Percentiles rank a stretch among this genome's conserved stretches.
These are phyloP conservation scores for Halesus radiatus DNA, from an alignment of 1,140 invertebrate species.

Conservation along the genomic window DNA sequence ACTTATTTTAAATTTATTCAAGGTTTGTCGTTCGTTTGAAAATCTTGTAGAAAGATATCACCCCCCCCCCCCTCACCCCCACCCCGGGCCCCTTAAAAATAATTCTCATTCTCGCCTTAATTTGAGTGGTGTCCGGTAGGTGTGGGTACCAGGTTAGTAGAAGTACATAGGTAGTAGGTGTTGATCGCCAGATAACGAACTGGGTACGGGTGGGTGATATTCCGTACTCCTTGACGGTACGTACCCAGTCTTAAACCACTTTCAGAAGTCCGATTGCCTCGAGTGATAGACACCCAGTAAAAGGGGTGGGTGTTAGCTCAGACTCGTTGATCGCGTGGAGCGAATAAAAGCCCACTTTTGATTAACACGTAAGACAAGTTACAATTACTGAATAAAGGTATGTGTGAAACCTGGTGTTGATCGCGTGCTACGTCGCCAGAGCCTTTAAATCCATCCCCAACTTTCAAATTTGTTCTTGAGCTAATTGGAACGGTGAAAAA, in stretches of 20 bases:
- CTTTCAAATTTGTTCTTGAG: not conserved
- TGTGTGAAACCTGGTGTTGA: conserved; percentile 33
- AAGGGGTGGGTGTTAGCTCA: too few species aligned
- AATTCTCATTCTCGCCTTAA: conserved; percentile 6
- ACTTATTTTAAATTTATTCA: too few species aligned
- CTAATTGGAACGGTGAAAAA: not conserved
- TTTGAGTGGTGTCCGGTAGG: conserved; percentile 32
- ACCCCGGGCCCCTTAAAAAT: too few species aligned
- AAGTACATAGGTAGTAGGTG: not conserved
- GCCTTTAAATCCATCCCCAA: conserved; percentile 50
- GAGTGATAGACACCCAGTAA: not conserved
- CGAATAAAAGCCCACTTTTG: not conserved
- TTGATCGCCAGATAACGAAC: conserved; percentile 31
- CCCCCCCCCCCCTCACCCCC: too few species aligned
- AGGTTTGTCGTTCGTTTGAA: too few species aligned
- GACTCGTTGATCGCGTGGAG: not conserved
- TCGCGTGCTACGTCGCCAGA: conserved; percentile 35
- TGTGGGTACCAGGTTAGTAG: not conserved
- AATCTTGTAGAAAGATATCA: too few species aligned
- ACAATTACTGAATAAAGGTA: conserved; percentile 18
- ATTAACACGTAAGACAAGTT: conserved; percentile 22
- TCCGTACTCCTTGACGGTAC: conserved; percentile 4
- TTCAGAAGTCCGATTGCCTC: conserved; percentile 16
- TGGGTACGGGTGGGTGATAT: conserved; percentile 28
- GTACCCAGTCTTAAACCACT: conserved; percentile 19